Conservation (phyloP, 2,797 vertebrate genomes). For the Neolamprologus multifasciatus region DNA sequence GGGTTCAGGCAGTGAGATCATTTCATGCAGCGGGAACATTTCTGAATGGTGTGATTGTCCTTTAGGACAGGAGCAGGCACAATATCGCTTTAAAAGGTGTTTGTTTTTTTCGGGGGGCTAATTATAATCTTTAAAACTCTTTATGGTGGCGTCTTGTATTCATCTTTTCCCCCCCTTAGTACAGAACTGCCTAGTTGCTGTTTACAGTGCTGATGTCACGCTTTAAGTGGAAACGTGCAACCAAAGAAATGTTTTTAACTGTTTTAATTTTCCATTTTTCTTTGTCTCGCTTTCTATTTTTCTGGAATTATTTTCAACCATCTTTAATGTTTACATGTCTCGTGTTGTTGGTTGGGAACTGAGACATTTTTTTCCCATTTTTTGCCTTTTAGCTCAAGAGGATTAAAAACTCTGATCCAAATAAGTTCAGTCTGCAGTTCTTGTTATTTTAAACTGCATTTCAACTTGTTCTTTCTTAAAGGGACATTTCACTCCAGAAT, state of each 20-base stretch:
- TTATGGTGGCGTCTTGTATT: not conserved
- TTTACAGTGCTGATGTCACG: not conserved
- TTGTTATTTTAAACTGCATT: not conserved
- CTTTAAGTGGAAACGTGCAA: not conserved
- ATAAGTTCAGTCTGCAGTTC: not conserved
- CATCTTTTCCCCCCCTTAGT: not conserved
- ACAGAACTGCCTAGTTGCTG: not conserved
- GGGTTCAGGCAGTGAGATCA: not conserved
- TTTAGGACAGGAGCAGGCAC: not conserved
- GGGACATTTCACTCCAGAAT: not conserved
- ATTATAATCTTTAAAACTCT: not conserved
- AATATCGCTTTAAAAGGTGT: not conserved
- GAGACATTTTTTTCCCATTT: not conserved
- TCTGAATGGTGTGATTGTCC: not conserved
- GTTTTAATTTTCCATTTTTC: slow-evolving; percentile 5
- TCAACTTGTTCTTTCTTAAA: not conserved
- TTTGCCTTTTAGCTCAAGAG: slow-evolving; percentile 43
- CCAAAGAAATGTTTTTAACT: slow-evolving; percentile 26
- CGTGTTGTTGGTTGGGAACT: not conserved
- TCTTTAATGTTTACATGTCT: not conserved
- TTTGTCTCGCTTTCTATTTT: not conserved
- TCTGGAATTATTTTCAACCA: not conserved
- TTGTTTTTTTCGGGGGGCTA: fast-evolving
- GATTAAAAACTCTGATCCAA: slow-evolving; percentile 57
- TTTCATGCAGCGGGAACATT: slow-evolving; percentile 1